Base-by-base conservation (phyloP, 1,140 invertebrate genomes). In the Potamilus streckersoni region DNA sequence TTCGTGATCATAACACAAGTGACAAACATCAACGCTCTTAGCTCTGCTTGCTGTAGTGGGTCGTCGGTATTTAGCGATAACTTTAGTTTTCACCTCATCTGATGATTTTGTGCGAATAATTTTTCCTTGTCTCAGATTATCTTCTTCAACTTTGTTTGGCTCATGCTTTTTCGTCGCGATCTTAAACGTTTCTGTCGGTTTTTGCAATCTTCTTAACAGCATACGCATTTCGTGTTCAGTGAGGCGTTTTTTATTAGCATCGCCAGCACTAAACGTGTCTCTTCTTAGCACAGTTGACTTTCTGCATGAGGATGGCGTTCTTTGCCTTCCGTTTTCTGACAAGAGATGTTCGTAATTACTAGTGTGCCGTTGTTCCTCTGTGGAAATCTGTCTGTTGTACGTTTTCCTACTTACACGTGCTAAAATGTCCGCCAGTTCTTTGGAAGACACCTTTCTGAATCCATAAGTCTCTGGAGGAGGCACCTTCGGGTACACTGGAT, bases 1-100 rank as follows among this genome's bases (percentile, higher is more conserved):
- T 64, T 78, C 75, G 63, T 83, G 81, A 56, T 83, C 81, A 69
- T 79, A 83, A 61, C 82, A 83, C 58, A 83, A 64, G 73, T 83
- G 82, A 69, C 82, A 83, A 57, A 76, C 64, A 56, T 74, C 76
- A 14, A 81, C 13, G n/a, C 67, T 74, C 66, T 83, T 83, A 0
- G 82, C 82, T 38, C 79, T 72, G 6, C 80, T 81, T 62, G 82
- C 82, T 14, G 82, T 83, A 31, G 82, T 83, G 38, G 82, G 82
- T 20, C 82, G 69, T 23, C 76, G 74, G n/a, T 81, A 62, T 56
- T 80, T 73, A 16, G 59, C 68, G 4, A 83, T 31, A 31, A 61
- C 59, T 72, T 83, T 83, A 8, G 72, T 72, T 38, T 56, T 57
- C 59, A 76, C 58, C 19, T 61, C 71, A 49, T 71, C 69, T 14